phyloP scores from a whole-genome alignment of 1,140 invertebrate species.

The Cydia fagiglandana region DNA sequence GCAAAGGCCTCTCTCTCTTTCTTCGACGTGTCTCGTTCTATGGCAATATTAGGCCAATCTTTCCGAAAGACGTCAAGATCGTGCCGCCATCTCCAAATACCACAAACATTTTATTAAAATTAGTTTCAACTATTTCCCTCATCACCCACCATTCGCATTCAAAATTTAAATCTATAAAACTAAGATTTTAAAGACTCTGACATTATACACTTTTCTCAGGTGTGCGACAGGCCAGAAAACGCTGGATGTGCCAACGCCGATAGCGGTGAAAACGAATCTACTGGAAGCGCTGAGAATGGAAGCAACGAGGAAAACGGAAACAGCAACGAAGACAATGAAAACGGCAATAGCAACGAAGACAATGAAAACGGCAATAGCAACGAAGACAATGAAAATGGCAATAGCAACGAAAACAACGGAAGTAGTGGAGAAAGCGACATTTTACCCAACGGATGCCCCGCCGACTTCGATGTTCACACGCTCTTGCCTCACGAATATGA shows the following conservation, averaged over 20 bases:
- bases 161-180: too few relatives aligned
- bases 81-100: too few relatives aligned
- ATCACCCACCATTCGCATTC: too few relatives aligned
- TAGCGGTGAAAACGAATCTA: not conserved
- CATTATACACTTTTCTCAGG: not conserved
- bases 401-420: not conserved
- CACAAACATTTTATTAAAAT: too few relatives aligned
- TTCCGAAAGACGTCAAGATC: too few relatives aligned
- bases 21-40: too few relatives aligned
- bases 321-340: not conserved
- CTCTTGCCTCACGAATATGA: conserved; percentile 36
- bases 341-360: conserved; percentile 2
- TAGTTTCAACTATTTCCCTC: too few relatives aligned
- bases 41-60: too few relatives aligned
- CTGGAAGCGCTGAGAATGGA: not conserved
- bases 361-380: not conserved
- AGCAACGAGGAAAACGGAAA: not conserved
- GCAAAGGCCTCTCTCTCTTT: too few relatives aligned
- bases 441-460: conserved; percentile 36
- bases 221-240: conserved; percentile 20
- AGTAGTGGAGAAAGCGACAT: too few relatives aligned
- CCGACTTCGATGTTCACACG: conserved; percentile 36
- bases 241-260: conserved; percentile 13
- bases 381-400: conserved; percentile 9
- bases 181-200: not conserved